phyloP scores from a whole-genome alignment of 37 sponge, comb jelly and placozoan species.

The Aphrocallistes beatrix region DNA sequence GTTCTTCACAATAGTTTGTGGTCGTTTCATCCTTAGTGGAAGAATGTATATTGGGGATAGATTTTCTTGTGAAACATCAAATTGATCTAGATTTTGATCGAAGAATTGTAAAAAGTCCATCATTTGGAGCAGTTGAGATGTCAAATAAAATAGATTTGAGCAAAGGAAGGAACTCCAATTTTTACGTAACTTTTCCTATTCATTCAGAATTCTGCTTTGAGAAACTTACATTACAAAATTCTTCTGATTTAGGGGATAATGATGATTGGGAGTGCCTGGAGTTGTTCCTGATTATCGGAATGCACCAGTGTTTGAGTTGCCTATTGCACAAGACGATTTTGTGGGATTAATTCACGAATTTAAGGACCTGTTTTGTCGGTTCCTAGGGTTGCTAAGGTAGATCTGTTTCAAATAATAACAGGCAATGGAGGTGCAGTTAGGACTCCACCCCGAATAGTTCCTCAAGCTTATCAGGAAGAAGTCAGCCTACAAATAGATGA shows the following conservation, averaged over 20 bases:
- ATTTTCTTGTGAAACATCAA: background rate
- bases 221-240: background rate
- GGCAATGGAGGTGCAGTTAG: background rate
- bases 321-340: background rate
- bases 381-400: slow-evolving; percentile 15
- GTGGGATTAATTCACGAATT: background rate
- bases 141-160: background rate
- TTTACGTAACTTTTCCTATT: background rate
- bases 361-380: background rate
- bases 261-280: background rate
- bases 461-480: slow-evolving; percentile 32
- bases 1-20: background rate
- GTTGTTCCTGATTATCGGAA: background rate
- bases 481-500: slow-evolving; percentile 30
- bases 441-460: slow-evolving; percentile 5
- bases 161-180: background rate
- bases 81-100: background rate
- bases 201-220: background rate
- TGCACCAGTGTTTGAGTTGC: background rate
- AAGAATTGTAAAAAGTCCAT: background rate
- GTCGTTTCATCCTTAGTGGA: background rate
- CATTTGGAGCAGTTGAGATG: background rate
- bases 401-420: background rate
- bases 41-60: background rate
- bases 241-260: background rate